Percentiles rank a stretch among this genome's conserved stretches.
Evolutionary conservation across 2,888 invertebrate genomes (phyloP).

Genomic region (Pollenia griseotomentosa): DNA sequence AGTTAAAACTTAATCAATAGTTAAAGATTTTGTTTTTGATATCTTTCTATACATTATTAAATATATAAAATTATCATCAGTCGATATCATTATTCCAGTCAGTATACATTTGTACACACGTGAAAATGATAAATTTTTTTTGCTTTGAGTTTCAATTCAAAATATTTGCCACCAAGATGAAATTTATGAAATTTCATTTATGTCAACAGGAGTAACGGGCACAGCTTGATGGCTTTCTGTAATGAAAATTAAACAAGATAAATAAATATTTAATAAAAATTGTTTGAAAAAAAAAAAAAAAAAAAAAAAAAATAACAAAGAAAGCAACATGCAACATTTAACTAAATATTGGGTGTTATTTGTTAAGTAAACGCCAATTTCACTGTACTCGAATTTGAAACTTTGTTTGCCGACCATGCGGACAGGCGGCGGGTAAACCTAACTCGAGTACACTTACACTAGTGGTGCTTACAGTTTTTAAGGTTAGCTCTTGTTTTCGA

Average conservation of each 20-base stretch:
- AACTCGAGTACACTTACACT: no score
- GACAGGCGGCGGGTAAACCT: no score
- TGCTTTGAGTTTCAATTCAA: constrained; percentile 38
- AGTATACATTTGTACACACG: constrained; percentile 49
- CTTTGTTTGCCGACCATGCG: no score
- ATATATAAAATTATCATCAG: constrained; percentile 66
- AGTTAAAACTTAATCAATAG: constrained; percentile 36
- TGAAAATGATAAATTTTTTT: constrained; percentile 53
- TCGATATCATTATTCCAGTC: constrained; percentile 56
- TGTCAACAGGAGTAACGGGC: constrained; percentile 73
- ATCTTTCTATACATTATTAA: background rate
- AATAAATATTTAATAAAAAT: background rate
- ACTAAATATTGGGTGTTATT: no score
- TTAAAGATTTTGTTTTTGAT: constrained; percentile 46
- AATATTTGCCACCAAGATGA: constrained; percentile 20
- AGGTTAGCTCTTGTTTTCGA: no score
- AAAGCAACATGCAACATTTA: no score
- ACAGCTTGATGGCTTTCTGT: constrained; percentile 75
- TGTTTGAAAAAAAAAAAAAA: background rate
- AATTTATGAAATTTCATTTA: constrained; percentile 76
- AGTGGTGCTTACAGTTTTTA: no score
- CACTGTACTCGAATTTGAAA: no score
- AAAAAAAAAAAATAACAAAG: background rate
- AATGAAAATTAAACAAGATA: constrained; percentile 54
- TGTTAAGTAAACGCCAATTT: no score